A percentile compares a stretch with the other conserved stretches of the same genome.
These are phyloP conservation scores for Plumapathes pennacea DNA, from an alignment of 92 coral and sea anemone species.

Conservation along the genomic window DNA sequence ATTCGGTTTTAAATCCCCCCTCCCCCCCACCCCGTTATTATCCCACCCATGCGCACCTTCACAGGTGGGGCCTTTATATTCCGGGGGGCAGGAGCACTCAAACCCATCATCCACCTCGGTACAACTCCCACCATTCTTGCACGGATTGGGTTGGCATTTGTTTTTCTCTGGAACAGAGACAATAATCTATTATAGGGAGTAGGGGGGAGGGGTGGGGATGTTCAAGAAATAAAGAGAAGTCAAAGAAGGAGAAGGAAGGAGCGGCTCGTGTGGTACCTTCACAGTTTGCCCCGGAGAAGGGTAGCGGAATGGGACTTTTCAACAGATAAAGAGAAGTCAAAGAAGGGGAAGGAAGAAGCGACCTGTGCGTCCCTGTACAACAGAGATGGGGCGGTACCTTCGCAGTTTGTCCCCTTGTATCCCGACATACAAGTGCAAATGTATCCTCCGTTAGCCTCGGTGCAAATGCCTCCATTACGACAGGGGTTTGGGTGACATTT, in stretches of 20 bases:
- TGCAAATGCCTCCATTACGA: constrained; percentile 94
- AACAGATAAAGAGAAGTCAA: no score
- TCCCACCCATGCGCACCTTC: constrained; percentile 65
- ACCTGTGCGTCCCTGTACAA: no score
- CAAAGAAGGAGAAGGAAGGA: no score
- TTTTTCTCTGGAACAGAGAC: constrained; percentile 94
- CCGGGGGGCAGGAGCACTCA: constrained; percentile 93
- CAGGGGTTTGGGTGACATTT: constrained; percentile 98
- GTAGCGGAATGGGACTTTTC: no score
- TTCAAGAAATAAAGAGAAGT: no score
- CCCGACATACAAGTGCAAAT: constrained; percentile 97
- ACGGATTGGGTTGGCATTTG: constrained; percentile 98
- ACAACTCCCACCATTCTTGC: constrained; percentile 95
- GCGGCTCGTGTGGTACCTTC: not conserved
- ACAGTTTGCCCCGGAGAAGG: constrained; percentile 1
- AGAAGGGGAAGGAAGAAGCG: no score
- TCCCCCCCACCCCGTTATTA: not conserved
- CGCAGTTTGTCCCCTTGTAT: constrained; percentile 85
- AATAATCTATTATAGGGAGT: no score
- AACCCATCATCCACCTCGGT: constrained; percentile 97
- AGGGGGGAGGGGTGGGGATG: no score
- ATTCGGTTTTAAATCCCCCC: not conserved
- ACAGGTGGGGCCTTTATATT: constrained; percentile 90
- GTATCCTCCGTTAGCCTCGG: constrained; percentile 95
- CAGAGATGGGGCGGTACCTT: no score